Base-by-base conservation (phyloP, 2,797 vertebrate species). In the Gymnoscopelus braueri region DNA sequence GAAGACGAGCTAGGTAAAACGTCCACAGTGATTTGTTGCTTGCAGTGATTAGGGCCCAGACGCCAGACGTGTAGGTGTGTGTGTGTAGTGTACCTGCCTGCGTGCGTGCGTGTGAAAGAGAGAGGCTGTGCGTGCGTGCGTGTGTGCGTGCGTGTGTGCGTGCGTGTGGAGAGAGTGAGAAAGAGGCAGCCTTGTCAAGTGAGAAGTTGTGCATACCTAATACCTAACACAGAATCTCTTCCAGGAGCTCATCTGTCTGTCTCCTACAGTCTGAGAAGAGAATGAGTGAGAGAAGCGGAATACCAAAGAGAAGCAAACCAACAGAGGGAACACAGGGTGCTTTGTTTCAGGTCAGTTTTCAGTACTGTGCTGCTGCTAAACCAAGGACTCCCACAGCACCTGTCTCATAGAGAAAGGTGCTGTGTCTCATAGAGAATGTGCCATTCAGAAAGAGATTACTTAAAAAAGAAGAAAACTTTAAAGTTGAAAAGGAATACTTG, bases 21-120 rank as follows among this genome's bases (percentile, higher is more conserved):
- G 13, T 77, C 86, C 79, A 84, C 80, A 83, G 78, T 78, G 82
- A 88, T 84, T 83, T 87, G 88, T 90, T 88, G 75, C 87, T 90
- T 65, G 63, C 67, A 19, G 83, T 84, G 81, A 89, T 87, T 85
- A 78, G 70, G 55, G 71, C 72, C 67, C 75, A 12, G 53, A 79
- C 12, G 19, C 19, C 0, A 39, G 39, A 11, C 24, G 19, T 56
- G 19, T 56, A 23, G 8, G 54, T 55, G 53, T 55, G 53, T 55
- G 53, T 55, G 19, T 19, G 19, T 19, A 19, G 19, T 19, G 52
- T 54, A 15, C 19, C 14, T 54, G 26, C 26, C 26, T 29, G 26
- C 26, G 26, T 29, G 26, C 26, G 75, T 70, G 73, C 54, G 60
- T 56, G 13, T 63, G 19, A 19, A 19, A 19, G 19, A 19, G 19